Conservation (phyloP, 1,140 invertebrate species). For the Latrodectus geometricus region DNA sequence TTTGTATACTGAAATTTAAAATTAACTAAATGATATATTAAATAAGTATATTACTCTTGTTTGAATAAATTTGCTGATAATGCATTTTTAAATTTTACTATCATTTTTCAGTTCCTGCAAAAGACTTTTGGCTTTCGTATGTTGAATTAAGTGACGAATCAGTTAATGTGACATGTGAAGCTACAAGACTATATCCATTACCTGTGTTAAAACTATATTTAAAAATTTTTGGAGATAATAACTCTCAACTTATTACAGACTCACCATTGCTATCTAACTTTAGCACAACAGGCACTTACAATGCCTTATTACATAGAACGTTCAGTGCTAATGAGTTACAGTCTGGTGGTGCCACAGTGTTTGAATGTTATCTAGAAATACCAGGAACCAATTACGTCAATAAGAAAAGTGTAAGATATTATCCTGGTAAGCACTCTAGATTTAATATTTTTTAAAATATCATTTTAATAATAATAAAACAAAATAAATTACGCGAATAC, state of each 20-base stretch:
- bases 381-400: slow-evolving; percentile 49
- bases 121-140: slow-evolving; percentile 38
- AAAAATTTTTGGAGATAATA: slow-evolving; percentile 11
- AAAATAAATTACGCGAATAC: too few relatives aligned
- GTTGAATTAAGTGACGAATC: slow-evolving; percentile 16
- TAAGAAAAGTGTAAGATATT: slow-evolving; percentile 43
- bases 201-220: slow-evolving; percentile 32
- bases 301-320: slow-evolving; percentile 36
- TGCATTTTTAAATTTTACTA: too few relatives aligned
- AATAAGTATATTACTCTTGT: too few relatives aligned
- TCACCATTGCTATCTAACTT: neutral
- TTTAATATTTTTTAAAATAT: too few relatives aligned
- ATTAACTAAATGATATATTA: too few relatives aligned
- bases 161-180: slow-evolving; percentile 48
- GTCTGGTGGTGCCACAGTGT: slow-evolving; percentile 37
- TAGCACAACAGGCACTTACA: slow-evolving; percentile 25
- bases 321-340: slow-evolving; percentile 36
- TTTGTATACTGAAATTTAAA: too few relatives aligned
- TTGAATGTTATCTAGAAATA: slow-evolving; percentile 52
- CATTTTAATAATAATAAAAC: too few relatives aligned
- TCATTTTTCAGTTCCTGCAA: slow-evolving; percentile 39
- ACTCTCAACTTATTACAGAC: slow-evolving; percentile 21
- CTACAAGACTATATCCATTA: slow-evolving; percentile 25
- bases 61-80: too few relatives aligned
- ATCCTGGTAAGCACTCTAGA: slow-evolving; percentile 20